Conservation (phyloP, 2,888 invertebrate genomes). For the Agrochola lychnidis region DNA sequence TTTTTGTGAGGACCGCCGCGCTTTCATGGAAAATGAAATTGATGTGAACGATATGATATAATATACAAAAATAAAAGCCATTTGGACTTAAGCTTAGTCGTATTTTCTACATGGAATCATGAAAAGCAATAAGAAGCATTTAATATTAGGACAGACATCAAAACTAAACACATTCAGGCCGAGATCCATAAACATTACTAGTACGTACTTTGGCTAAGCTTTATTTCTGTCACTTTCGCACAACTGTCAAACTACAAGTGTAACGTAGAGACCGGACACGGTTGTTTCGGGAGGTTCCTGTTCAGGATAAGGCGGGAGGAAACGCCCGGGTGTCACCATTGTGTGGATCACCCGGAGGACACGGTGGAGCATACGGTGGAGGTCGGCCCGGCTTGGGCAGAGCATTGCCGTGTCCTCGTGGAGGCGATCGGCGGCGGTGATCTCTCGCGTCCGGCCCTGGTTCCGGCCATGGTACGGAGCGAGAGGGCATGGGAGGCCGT, state of each 20-base stretch:
- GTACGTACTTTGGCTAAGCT: not conserved
- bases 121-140: not conserved
- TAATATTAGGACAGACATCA: not conserved
- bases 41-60: not conserved
- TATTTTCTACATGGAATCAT: not conserved
- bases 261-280: too few species aligned
- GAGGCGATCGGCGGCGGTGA: too few species aligned
- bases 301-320: too few species aligned
- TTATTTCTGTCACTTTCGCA: not conserved
- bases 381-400: too few species aligned
- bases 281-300: too few species aligned
- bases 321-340: too few species aligned
- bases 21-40: conserved; percentile 9
- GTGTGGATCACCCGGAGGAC: too few species aligned
- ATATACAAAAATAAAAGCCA: not conserved
- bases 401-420: too few species aligned
- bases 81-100: not conserved
- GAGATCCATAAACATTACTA: not conserved
- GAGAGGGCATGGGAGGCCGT: too few species aligned
- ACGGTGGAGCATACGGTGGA: too few species aligned
- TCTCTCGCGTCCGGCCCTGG: too few species aligned
- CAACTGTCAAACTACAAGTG: not conserved
- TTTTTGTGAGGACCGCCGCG: not conserved
- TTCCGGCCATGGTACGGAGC: too few species aligned
- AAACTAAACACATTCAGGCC: not conserved